Percentiles rank a stretch among this genome's conserved stretches.
These are phyloP conservation scores for Heliornis fulica DNA, from an alignment of 2,113 vertebrate species.

Conservation along the genomic window DNA sequence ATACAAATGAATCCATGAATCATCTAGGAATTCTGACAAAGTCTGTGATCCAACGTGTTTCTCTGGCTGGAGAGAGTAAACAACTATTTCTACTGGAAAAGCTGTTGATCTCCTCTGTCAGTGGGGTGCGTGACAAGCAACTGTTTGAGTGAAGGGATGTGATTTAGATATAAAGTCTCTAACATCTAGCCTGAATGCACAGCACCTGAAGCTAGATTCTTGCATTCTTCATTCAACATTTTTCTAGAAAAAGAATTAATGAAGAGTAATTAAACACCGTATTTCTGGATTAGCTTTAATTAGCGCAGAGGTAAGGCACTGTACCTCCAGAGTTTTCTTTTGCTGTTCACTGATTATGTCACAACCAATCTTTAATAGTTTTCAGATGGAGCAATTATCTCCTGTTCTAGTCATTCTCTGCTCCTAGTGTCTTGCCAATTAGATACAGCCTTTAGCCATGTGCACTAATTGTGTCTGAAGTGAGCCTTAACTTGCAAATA, in stretches of 20 bases:
- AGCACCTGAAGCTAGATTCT: background rate
- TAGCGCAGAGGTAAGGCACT: background rate
- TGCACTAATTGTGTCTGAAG: slow-evolving; percentile 11
- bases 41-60: background rate
- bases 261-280: background rate
- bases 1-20: background rate
- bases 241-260: background rate
- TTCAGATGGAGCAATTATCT: slow-evolving; percentile 37
- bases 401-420: background rate
- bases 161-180: background rate
- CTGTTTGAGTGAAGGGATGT: background rate
- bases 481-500: slow-evolving; percentile 2
- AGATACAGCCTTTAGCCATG: background rate
- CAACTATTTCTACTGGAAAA: background rate
- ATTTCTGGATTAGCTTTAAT: slow-evolving; percentile 18
- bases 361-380: background rate
- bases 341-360: slow-evolving; percentile 27
- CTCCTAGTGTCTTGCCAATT: background rate
- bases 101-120: background rate
- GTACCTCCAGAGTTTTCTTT: background rate
- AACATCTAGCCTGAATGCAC: background rate
- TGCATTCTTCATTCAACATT: background rate
- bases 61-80: background rate
- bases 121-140: background rate
- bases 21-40: background rate